Base-by-base conservation (phyloP, 2,888 invertebrate species). In the Saturnia japonica region DNA sequence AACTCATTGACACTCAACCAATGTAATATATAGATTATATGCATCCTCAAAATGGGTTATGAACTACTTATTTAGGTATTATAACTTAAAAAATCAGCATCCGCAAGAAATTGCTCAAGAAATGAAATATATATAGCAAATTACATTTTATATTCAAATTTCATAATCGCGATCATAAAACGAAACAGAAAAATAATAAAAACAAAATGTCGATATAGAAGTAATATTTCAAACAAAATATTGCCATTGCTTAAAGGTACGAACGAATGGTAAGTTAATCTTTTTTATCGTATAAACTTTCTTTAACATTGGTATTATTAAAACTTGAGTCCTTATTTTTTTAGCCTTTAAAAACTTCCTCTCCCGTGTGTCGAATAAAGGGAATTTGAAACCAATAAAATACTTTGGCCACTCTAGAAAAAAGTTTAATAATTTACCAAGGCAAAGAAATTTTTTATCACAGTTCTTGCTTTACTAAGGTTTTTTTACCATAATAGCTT, bases 111-210 rank as follows among this genome's bases (percentile, higher is more conserved):
- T 69, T 73, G 68, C 68, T 60, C 60, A 64, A 75, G 72, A 74
- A 74, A 67, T 51, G 68, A 75, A 80, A 80, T 76, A 76, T 77
- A 19, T 64, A 64, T 19, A 34, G 8, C 34, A 40, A 34, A 64
- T 40, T 2, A n/a, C 19, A 73, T 74, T 72, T 75, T 75, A 75
- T 75, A 78, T 81, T 80, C 72, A 71, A 77, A 87, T 91, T 89
- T 86, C 86, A 78, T 87, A 88, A 91, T 82, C 80, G 76, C 74
- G 81, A 77, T 81, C 84, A 85, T 89, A 88, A 89, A 89, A 88
- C 76, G 74, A 64, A 64, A 40, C 19, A 11, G 40, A 28, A 60
- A 25, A 25, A 60, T 28, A 60, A 60, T 40, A 64, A 64, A 64
- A 64, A 9, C 19, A 64, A 64, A 64, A 40, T 64, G 3, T 9